A percentile compares a stretch with the other conserved stretches of the same genome.
phyloP scores from a whole-genome alignment of 1,140 invertebrate genomes.

The Bathynomus jamesi region DNA sequence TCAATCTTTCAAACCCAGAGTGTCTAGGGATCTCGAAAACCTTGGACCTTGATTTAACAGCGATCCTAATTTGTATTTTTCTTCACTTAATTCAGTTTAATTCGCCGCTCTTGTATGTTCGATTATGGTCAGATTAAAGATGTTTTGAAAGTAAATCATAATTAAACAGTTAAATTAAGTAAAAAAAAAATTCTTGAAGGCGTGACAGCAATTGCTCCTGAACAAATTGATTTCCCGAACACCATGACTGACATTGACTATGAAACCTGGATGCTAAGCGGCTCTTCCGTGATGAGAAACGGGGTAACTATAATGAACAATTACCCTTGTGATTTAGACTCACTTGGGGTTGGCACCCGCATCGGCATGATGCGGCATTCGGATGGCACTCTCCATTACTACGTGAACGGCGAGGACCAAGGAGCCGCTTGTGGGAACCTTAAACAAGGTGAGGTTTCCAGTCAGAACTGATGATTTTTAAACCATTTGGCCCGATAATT shows the following conservation, averaged over 20 bases:
- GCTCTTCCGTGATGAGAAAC: slow-evolving; percentile 54
- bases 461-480: too few relatives aligned
- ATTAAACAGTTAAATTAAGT: too few relatives aligned
- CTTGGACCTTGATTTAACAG: too few relatives aligned
- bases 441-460: not conserved
- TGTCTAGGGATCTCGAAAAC: too few relatives aligned
- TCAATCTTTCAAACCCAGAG: too few relatives aligned
- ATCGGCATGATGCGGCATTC: slow-evolving; percentile 70
- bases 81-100: too few relatives aligned
- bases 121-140: too few relatives aligned
- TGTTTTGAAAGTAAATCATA: too few relatives aligned
- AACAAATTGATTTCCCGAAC: slow-evolving; percentile 74
- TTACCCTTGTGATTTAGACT: slow-evolving; percentile 75
- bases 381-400: slow-evolving; percentile 80
- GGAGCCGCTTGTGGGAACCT: slow-evolving; percentile 75
- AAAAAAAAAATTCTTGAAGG: too few relatives aligned
- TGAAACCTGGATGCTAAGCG: slow-evolving; percentile 87
- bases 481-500: too few relatives aligned
- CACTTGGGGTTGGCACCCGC: slow-evolving; percentile 58
- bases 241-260: slow-evolving; percentile 86
- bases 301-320: slow-evolving; percentile 65
- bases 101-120: too few relatives aligned
- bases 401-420: slow-evolving; percentile 81
- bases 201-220: slow-evolving; percentile 75
- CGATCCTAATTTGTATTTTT: too few relatives aligned